Conservation (phyloP, 2,113 vertebrate genomes). For the Pterocles orientalis region DNA sequence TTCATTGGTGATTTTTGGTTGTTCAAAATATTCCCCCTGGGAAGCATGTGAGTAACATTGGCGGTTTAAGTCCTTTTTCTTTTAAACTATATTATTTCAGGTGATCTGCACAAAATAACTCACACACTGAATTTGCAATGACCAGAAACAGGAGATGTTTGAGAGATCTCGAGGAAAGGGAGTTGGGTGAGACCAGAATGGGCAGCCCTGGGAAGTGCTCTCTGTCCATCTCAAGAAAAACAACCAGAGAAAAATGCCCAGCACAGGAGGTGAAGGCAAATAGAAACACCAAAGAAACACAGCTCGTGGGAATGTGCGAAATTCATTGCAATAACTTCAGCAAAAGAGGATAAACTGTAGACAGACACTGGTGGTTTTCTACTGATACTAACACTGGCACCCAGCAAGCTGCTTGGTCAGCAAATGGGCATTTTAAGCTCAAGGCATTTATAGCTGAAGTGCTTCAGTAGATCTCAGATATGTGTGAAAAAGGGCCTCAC, state of each 20-base stretch:
- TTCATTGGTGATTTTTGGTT: neutral
- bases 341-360: neutral
- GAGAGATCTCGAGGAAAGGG: neutral
- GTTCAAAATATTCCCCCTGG: neutral
- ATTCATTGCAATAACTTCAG: neutral
- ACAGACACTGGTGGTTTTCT: neutral
- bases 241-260: neutral
- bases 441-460: neutral
- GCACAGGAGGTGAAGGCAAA: neutral
- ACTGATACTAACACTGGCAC: fast-evolving
- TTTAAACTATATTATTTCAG: neutral
- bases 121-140: fast-evolving
- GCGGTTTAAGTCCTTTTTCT: neutral
- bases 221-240: neutral
- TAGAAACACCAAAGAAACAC: neutral
- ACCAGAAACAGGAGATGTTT: fast-evolving
- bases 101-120: neutral
- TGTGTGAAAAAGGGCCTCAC: neutral
- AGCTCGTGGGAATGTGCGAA: neutral
- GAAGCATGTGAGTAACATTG: neutral
- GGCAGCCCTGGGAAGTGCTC: neutral
- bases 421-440: neutral
- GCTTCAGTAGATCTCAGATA: neutral
- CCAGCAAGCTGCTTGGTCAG: neutral
- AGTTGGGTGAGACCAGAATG: neutral